phyloP scores from a whole-genome alignment of 1,140 invertebrate species.

The Homalodisca vitripennis region DNA sequence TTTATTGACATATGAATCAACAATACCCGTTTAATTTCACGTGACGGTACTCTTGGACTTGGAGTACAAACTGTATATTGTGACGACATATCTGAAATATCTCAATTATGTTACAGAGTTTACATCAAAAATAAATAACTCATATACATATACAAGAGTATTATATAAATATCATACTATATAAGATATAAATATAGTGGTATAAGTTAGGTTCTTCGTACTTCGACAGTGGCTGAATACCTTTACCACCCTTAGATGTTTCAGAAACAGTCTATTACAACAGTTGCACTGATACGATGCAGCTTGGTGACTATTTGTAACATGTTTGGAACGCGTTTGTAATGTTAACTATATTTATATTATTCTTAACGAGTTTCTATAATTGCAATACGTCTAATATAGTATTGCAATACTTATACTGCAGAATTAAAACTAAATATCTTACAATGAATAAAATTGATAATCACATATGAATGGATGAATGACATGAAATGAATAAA shows the following conservation, averaged over 20 bases:
- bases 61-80: neutral
- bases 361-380: no score
- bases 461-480: no score
- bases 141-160: slow-evolving; percentile 8
- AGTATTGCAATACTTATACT: no score
- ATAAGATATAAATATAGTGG: neutral
- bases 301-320: neutral
- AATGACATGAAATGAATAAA: no score
- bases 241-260: neutral
- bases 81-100: neutral
- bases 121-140: slow-evolving; percentile 12
- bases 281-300: neutral
- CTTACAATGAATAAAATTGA: no score
- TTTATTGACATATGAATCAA: slow-evolving; percentile 20
- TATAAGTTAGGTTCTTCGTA: neutral
- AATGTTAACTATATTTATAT: no score
- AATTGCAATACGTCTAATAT: no score
- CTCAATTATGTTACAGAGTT: neutral
- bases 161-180: slow-evolving; percentile 11
- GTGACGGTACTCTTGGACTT: neutral
- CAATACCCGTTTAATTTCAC: slow-evolving; percentile 21
- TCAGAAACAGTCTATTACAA: neutral
- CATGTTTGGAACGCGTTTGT: no score
- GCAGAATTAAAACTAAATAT: no score
- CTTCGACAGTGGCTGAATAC: neutral